Evolutionary conservation across 2,797 vertebrate genomes (phyloP).

Genomic region (Chanos chanos): DNA sequence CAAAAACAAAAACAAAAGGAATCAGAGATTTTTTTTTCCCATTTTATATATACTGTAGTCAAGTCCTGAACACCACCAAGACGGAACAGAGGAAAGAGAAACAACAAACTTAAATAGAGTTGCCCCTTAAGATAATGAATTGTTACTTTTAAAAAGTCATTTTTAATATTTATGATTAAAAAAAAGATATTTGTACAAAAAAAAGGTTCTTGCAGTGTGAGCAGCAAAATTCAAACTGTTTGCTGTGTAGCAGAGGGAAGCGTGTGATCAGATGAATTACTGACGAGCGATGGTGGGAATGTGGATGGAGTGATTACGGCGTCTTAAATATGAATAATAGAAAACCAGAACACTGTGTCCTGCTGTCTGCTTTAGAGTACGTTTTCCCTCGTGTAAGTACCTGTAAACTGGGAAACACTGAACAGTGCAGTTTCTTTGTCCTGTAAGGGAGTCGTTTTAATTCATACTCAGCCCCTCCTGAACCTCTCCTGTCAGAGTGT

Average conservation of each 20-base stretch:
- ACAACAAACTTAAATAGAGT: constrained; percentile 88
- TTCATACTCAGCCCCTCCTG: constrained; percentile 90
- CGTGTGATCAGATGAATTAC: constrained; percentile 37
- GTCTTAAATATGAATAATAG: constrained; percentile 64
- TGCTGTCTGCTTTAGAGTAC: constrained; percentile 80
- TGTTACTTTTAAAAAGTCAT: constrained; percentile 76
- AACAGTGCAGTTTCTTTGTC: constrained; percentile 97
- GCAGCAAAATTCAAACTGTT: constrained; percentile 81
- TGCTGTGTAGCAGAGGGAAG: constrained; percentile 65
- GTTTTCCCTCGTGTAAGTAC: constrained; percentile 89
- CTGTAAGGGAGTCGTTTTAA: constrained; percentile 85
- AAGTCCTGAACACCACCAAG: constrained; percentile 93
- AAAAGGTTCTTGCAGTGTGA: constrained; percentile 83
- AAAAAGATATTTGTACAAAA: constrained; percentile 87
- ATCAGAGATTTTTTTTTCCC: constrained; percentile 75
- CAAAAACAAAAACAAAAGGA: constrained; percentile 83
- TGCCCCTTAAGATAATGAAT: constrained; percentile 90
- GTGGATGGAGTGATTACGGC: constrained; percentile 78
- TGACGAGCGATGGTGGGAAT: not conserved
- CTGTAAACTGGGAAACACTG: constrained; percentile 98
- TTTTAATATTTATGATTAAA: constrained; percentile 84
- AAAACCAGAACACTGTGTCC: constrained; percentile 75
- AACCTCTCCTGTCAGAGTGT: constrained; percentile 82
- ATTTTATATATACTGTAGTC: constrained; percentile 76
- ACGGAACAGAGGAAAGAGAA: constrained; percentile 83